These are phyloP conservation scores for Hetaerina titia DNA, from an alignment of 2,888 invertebrate species.

Conservation along the genomic window DNA sequence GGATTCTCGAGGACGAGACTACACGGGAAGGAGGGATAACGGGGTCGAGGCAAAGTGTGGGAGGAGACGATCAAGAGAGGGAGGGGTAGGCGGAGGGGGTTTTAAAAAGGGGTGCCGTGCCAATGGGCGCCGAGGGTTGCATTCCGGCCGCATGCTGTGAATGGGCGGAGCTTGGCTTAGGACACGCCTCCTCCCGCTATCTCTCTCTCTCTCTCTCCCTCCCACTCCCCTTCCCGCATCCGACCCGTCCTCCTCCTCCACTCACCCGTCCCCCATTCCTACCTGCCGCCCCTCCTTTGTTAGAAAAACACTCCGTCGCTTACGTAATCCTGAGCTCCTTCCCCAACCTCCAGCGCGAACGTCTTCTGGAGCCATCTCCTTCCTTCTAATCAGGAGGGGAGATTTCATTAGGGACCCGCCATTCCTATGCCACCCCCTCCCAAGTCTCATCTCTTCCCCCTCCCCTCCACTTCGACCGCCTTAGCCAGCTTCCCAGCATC, in stretches of 20 bases:
- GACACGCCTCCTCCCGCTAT: not conserved
- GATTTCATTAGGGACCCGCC: conserved; percentile 23
- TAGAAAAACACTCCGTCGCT: conserved; percentile 35
- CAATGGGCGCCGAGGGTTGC: conserved; percentile 21
- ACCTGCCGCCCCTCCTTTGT: conserved; percentile 24
- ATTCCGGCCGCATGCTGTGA: conserved; percentile 7
- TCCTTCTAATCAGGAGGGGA: conserved; percentile 31
- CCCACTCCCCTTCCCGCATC: not conserved
- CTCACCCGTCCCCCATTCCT: not conserved
- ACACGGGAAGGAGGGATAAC: not conserved
- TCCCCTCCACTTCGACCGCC: not conserved
- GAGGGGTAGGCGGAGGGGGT: not conserved
- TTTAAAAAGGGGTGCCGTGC: not conserved
- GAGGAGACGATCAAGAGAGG: not conserved
- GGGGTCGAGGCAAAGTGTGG: not conserved
- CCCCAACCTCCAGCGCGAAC: not conserved
- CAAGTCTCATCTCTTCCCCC: no score
- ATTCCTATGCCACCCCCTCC: not conserved
- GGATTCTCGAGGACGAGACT: not conserved
- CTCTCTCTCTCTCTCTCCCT: not conserved
- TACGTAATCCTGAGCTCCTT: conserved; percentile 5
- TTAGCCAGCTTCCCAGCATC: not conserved
- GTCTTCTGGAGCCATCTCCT: conserved; percentile 1
- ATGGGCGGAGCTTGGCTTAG: not conserved
- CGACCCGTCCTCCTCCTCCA: not conserved